Percentiles rank a stretch among this genome's conserved stretches.
Conservation (phyloP, 2,888 invertebrate genomes). For the Ectemnius cavifrons region DNA sequence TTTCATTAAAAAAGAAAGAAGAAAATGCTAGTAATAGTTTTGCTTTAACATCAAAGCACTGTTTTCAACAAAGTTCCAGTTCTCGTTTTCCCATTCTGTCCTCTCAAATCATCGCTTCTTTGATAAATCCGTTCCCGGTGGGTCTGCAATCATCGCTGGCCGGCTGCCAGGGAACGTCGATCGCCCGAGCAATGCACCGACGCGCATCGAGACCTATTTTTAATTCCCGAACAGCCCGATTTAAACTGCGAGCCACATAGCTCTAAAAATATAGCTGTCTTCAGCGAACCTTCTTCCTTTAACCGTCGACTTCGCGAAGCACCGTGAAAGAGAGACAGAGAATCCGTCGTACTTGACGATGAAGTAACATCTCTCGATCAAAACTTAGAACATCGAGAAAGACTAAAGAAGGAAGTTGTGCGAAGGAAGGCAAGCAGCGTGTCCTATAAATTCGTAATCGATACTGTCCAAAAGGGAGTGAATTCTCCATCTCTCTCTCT, state of each 20-base stretch:
- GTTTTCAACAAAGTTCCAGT: no score
- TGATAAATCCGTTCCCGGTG: background rate
- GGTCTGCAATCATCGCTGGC: conserved; percentile 28
- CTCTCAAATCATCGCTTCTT: no score
- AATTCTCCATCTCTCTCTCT: no score
- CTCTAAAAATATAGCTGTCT: conserved; percentile 12
- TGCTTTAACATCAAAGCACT: no score
- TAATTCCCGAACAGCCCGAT: conserved; percentile 23
- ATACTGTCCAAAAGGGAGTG: no score
- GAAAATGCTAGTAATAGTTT: no score
- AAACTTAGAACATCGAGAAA: background rate
- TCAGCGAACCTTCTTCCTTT: background rate
- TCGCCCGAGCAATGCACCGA: conserved; percentile 32
- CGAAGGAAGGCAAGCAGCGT: no score
- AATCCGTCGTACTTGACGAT: background rate
- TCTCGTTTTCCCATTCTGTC: no score
- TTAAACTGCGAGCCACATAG: conserved; percentile 2
- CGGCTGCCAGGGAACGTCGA: conserved; percentile 35
- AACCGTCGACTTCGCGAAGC: background rate
- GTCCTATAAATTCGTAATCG: no score
- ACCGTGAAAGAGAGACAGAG: no score
- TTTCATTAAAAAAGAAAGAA: no score
- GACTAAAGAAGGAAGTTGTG: no score
- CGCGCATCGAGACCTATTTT: conserved; percentile 34
- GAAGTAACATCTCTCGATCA: background rate